A percentile compares a stretch with the other conserved stretches of the same genome.
These are phyloP conservation scores for Rhadina sibilatrix DNA, from an alignment of 2,113 vertebrate species.

Conservation along the genomic window DNA sequence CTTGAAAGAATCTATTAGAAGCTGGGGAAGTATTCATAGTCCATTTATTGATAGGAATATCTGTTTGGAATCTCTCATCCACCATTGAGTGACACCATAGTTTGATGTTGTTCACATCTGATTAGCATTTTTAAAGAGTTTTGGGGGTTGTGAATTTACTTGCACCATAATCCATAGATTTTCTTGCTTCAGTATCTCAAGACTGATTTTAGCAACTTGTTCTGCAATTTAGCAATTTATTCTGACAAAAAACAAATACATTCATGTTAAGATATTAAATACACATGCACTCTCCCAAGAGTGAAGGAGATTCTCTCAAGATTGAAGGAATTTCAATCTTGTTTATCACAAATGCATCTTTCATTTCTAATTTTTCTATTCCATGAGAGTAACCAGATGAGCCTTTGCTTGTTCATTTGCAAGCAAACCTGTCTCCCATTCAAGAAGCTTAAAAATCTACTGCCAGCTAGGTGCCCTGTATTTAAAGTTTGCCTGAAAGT, in stretches of 20 bases:
- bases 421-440: not conserved
- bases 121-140: not conserved
- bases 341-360: constrained; percentile 46
- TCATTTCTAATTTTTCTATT: constrained; percentile 28
- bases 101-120: not conserved
- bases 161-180: not conserved
- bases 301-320: too few relatives aligned
- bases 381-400: not conserved
- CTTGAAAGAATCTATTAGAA: not conserved
- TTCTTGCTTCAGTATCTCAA: not conserved
- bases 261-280: constrained; percentile 22
- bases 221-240: constrained; percentile 53
- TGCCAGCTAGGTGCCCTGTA: not conserved
- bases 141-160: not conserved
- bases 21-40: not conserved
- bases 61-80: not conserved
- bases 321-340: constrained; percentile 6
- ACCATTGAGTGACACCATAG: not conserved
- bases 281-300: not conserved
- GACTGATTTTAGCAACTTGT: constrained; percentile 37
- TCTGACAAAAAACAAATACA: not conserved
- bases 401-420: not conserved
- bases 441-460: not conserved
- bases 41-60: constrained; percentile 31
- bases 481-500: not conserved